A percentile compares a stretch with the other conserved stretches of the same genome.
These are phyloP conservation scores for Neolamprologus kungweensis DNA, from an alignment of 2,113 vertebrate species.

Conservation along the genomic window DNA sequence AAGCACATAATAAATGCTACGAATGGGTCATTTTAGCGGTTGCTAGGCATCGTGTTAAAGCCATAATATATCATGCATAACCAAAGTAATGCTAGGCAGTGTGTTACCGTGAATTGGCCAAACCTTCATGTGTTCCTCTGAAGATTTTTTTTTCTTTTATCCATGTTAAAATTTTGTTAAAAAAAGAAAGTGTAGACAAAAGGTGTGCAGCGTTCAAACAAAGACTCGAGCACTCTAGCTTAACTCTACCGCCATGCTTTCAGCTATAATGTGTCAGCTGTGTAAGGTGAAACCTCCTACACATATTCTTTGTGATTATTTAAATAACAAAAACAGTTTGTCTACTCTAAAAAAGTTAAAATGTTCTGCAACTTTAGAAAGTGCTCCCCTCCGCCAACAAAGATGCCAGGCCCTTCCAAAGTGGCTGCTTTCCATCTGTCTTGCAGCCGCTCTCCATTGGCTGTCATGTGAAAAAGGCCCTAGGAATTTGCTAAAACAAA, in stretches of 20 bases:
- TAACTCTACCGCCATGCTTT: neutral
- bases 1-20: neutral
- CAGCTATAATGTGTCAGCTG: neutral
- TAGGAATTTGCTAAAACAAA: conserved; percentile 12
- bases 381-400: neutral
- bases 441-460: conserved; percentile 21
- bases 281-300: neutral
- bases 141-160: neutral
- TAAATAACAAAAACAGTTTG: neutral
- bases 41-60: neutral
- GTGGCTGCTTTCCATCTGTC: conserved; percentile 43
- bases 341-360: conserved; percentile 11
- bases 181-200: neutral
- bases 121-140: neutral
- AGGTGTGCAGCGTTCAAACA: neutral
- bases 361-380: conserved; percentile 21
- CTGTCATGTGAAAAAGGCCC: conserved; percentile 1
- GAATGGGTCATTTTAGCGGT: neutral
- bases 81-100: neutral
- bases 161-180: neutral
- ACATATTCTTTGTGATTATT: neutral
- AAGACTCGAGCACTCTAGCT: neutral
- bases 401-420: conserved; percentile 24
- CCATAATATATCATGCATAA: neutral
- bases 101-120: neutral